Evolutionary conservation across 2,888 invertebrate species (phyloP).

Genomic region (Crematogaster levior): DNA sequence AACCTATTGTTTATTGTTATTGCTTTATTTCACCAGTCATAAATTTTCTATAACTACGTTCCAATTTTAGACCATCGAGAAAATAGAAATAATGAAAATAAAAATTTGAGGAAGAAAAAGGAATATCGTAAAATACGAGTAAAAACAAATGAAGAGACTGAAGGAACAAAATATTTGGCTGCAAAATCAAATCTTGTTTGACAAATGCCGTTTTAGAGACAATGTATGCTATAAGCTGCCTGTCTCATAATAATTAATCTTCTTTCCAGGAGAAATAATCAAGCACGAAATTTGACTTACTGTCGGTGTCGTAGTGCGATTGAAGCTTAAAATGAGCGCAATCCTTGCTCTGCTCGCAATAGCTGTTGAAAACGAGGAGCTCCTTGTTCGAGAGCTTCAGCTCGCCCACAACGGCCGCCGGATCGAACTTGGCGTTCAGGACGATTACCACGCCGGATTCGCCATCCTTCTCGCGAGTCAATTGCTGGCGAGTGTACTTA

Average conservation of each 20-base stretch:
- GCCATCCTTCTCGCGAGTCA: constrained; percentile 88
- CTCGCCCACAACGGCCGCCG: constrained; percentile 90
- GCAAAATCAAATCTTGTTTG: neutral
- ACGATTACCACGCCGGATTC: constrained; percentile 90
- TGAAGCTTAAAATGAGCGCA: constrained; percentile 92
- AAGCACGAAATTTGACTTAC: constrained; percentile 70
- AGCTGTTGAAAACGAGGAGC: constrained; percentile 90
- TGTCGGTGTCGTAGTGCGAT: constrained; percentile 84
- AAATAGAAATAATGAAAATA: neutral
- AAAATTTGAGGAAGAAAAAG: neutral
- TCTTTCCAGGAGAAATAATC: neutral
- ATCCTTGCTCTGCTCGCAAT: constrained; percentile 93
- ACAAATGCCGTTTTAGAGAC: neutral
- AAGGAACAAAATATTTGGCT: neutral
- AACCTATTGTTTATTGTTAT: neutral
- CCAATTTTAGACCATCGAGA: neutral
- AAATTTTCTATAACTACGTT: neutral
- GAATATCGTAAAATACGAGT: neutral
- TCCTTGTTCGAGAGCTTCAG: constrained; percentile 91
- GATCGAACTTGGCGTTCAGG: constrained; percentile 90
- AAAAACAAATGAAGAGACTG: neutral
- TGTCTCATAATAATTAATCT: neutral
- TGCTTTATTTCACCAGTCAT: neutral
- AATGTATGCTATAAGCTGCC: neutral
- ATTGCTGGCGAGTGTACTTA: constrained; percentile 89